phyloP scores from a whole-genome alignment of 2,888 invertebrate species.

The Abscondita cerata region DNA sequence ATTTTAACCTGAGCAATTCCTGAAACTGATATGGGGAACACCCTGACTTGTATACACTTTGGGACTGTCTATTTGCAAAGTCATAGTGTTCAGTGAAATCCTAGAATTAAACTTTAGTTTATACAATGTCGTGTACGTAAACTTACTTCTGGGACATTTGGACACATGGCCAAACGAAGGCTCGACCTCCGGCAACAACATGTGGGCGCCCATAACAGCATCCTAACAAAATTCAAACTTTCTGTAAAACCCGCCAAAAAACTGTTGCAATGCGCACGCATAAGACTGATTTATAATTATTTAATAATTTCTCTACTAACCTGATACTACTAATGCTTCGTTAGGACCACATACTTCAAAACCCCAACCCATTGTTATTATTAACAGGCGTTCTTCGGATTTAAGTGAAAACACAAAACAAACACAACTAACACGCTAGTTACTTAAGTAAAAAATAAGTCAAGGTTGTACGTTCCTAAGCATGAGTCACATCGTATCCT shows the following conservation, averaged over 20 bases:
- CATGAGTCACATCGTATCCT: too few relatives aligned
- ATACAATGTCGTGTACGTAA: neutral
- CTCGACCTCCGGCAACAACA: constrained; percentile 93
- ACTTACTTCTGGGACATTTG: constrained; percentile 80
- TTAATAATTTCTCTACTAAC: too few relatives aligned
- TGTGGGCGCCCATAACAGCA: constrained; percentile 94
- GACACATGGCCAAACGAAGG: constrained; percentile 95
- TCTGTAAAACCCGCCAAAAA: constrained; percentile 4
- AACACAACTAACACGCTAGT: too few relatives aligned
- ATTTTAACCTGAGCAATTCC: constrained; percentile 96
- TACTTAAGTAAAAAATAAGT: too few relatives aligned
- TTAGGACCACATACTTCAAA: constrained; percentile 95
- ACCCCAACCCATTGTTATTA: constrained; percentile 67
- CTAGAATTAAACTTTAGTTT: constrained; percentile 60
- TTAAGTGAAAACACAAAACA: too few relatives aligned
- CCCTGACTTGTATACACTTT: constrained; percentile 96
- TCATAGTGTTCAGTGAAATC: constrained; percentile 97
- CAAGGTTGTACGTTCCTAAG: too few relatives aligned
- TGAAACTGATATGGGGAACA: constrained; percentile 96
- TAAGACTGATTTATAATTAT: too few relatives aligned
- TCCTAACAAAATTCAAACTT: constrained; percentile 69
- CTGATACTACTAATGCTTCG: constrained; percentile 93
- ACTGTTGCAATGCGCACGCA: constrained; percentile 1
- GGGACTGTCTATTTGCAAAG: constrained; percentile 92
- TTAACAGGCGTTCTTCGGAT: too few relatives aligned